These are phyloP conservation scores for Limosa lapponica DNA, from an alignment of 2,797 vertebrate species.

Conservation along the genomic window DNA sequence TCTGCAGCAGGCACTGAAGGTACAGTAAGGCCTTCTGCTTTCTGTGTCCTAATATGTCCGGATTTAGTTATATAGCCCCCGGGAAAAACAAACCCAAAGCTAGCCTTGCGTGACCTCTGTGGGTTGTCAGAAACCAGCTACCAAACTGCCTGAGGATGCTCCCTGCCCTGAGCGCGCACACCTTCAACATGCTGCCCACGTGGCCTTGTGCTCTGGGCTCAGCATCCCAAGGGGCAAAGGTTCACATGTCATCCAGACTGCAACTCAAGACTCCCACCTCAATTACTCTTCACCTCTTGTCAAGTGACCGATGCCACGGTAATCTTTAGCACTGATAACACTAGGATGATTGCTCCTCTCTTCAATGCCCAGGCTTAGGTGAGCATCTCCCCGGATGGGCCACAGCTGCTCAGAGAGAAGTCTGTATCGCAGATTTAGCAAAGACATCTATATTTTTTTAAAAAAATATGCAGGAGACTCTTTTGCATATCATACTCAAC, in stretches of 20 bases:
- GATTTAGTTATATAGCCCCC: neutral
- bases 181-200: fast-evolving
- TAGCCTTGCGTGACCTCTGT: neutral
- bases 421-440: neutral
- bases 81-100: neutral
- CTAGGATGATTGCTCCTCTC: neutral
- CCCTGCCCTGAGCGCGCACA: neutral
- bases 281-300: neutral
- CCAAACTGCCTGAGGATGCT: neutral
- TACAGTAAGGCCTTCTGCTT: neutral
- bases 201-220: neutral
- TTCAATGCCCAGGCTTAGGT: neutral
- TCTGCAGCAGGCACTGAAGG: neutral
- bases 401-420: neutral
- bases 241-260: neutral
- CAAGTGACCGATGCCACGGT: fast-evolving
- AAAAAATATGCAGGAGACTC: neutral
- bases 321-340: neutral
- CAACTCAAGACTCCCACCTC: neutral
- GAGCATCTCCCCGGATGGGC: neutral
- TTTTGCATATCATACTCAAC: neutral
- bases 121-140: neutral
- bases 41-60: neutral
- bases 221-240: neutral
- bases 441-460: neutral